A percentile compares a stretch with the other conserved stretches of the same genome.
phyloP scores from a whole-genome alignment of 2,888 invertebrate species.

The Seira musarum region DNA sequence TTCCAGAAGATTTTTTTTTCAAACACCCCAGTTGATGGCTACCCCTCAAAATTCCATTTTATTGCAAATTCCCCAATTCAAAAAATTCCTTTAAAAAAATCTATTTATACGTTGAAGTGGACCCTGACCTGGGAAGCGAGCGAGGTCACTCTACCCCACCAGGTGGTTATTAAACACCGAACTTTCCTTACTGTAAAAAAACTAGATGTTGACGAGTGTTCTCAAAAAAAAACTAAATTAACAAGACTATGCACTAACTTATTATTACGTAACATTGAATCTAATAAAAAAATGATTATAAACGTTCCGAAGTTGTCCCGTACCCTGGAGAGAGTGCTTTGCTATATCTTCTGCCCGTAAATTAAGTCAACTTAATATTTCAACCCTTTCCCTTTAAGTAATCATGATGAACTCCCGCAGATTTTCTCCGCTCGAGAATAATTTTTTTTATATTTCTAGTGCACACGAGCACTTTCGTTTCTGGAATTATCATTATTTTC shows the following conservation, averaged over 20 bases:
- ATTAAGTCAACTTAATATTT: conserved; percentile 54
- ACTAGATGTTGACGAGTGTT: conserved; percentile 31
- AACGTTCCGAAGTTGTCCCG: conserved; percentile 8
- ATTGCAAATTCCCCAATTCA: neutral
- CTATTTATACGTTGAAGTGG: conserved; percentile 54
- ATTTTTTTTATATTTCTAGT: no score
- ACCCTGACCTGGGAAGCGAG: conserved; percentile 54
- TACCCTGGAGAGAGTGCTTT: neutral
- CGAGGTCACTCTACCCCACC: conserved; percentile 49
- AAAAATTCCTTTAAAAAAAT: conserved; percentile 54
- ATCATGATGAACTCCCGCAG: conserved; percentile 55
- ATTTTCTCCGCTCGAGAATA: conserved; percentile 10
- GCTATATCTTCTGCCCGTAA: no score
- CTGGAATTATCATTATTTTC: conserved; percentile 21
- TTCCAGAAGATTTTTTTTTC: neutral
- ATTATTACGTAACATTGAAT: neutral
- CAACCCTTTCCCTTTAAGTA: conserved; percentile 23
- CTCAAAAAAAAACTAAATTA: no score
- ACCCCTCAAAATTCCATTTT: no score
- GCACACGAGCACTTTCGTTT: no score
- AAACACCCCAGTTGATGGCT: no score
- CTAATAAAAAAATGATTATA: conserved; percentile 48
- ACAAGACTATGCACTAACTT: no score
- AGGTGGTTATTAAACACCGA: conserved; percentile 31
- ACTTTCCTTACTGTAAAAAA: no score